Evolutionary conservation across 2,888 invertebrate species (phyloP).

Genomic region (Nineta flava): DNA sequence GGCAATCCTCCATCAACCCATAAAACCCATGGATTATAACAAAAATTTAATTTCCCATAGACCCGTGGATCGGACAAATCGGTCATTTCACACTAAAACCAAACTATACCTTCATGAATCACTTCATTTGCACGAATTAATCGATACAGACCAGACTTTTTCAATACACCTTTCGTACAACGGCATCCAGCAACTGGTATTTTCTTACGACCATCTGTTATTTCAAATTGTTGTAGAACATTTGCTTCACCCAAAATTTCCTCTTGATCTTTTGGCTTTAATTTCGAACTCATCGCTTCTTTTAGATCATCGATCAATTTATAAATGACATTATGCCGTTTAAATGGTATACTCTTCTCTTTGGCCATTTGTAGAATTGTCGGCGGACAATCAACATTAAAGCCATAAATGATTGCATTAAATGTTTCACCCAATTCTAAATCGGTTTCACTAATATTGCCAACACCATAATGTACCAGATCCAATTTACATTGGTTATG

Average conservation of each 20-base stretch:
- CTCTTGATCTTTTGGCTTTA: constrained; percentile 60
- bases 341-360: constrained; percentile 38
- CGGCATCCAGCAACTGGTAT: constrained; percentile 79
- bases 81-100: no score
- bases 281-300: constrained; percentile 50
- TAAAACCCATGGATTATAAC: no score
- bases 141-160: constrained; percentile 47
- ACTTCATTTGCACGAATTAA: constrained; percentile 48
- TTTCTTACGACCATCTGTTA: constrained; percentile 64
- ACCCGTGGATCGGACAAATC: no score
- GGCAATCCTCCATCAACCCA: no score
- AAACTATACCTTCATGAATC: constrained; percentile 48
- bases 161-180: constrained; percentile 62
- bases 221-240: constrained; percentile 67
- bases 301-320: constrained; percentile 80
- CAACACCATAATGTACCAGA: constrained; percentile 81
- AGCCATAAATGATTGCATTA: constrained; percentile 70
- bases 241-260: constrained; percentile 71
- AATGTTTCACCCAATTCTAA: constrained; percentile 65
- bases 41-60: no score
- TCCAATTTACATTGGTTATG: constrained; percentile 57
- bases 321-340: constrained; percentile 80
- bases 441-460: constrained; percentile 68
- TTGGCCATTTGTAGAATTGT: constrained; percentile 34
- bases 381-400: constrained; percentile 54